These are phyloP conservation scores for Propithecus deckenii DNA, from an alignment of 2,797 vertebrate genomes.

Conservation along the genomic window DNA sequence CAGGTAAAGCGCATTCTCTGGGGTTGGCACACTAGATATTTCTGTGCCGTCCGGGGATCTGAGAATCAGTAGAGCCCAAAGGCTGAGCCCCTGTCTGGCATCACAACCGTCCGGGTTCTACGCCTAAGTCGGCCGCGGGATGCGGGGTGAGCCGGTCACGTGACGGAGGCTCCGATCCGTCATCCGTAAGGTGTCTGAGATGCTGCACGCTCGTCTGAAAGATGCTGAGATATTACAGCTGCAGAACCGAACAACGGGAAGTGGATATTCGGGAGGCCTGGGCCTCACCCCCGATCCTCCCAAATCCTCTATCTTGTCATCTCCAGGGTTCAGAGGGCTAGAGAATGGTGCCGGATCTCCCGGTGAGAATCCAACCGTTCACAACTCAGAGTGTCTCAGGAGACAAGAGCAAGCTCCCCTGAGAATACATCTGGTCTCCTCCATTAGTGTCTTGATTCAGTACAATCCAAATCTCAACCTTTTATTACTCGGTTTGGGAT, in stretches of 20 bases:
- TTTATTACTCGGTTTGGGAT: too few species aligned
- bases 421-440: not conserved
- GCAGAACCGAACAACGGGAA: fast-evolving
- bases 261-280: not conserved
- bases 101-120: fast-evolving
- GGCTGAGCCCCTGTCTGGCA: fast-evolving
- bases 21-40: fast-evolving
- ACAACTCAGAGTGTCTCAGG: not conserved
- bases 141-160: fast-evolving
- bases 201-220: fast-evolving
- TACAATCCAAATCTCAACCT: too few species aligned
- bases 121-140: fast-evolving
- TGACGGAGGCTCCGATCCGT: fast-evolving
- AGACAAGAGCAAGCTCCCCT: not conserved
- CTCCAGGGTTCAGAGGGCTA: too few species aligned
- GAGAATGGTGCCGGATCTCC: not conserved
- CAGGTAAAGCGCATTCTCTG: not conserved
- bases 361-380: not conserved
- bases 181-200: too few species aligned
- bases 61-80: not conserved
- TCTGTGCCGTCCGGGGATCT: fast-evolving
- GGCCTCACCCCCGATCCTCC: fast-evolving
- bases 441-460: not conserved
- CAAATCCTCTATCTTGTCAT: fast-evolving
- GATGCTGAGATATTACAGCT: not conserved